Percentiles rank a stretch among this genome's conserved stretches.
Conservation (phyloP, 2,113 vertebrate genomes). For the Sturnus vulgaris region DNA sequence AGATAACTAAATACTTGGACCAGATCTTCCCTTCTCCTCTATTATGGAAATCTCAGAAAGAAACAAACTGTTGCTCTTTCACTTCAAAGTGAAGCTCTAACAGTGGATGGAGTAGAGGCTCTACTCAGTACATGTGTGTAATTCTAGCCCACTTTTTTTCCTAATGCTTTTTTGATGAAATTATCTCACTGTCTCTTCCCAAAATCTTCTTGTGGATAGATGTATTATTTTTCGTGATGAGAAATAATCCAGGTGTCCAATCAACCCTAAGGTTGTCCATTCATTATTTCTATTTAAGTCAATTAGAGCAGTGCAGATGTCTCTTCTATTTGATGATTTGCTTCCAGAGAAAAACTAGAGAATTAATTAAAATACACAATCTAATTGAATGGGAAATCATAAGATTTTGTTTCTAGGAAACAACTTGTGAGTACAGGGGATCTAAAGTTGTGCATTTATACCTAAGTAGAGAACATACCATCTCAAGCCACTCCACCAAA, state of each 20-base stretch:
- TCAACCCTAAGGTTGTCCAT: background rate
- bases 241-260: constrained; percentile 41
- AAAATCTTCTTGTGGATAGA: background rate
- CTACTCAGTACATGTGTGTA: background rate
- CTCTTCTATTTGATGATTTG: constrained; percentile 13
- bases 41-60: background rate
- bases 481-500: background rate
- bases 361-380: constrained; percentile 43
- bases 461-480: background rate
- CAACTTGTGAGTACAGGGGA: constrained; percentile 1
- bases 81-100: background rate
- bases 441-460: background rate
- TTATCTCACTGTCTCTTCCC: background rate
- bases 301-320: constrained; percentile 20
- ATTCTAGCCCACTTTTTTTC: background rate
- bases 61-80: background rate
- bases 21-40: background rate
- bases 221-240: background rate
- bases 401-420: constrained; percentile 53
- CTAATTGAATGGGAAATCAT: constrained; percentile 4
- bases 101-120: background rate
- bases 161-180: background rate
- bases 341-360: constrained; percentile 15
- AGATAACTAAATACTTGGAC: background rate
- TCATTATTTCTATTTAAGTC: constrained; percentile 22